A percentile compares a stretch with the other conserved stretches of the same genome.
Conservation (phyloP, 2,888 invertebrate genomes). For the Lasius platythorax region DNA sequence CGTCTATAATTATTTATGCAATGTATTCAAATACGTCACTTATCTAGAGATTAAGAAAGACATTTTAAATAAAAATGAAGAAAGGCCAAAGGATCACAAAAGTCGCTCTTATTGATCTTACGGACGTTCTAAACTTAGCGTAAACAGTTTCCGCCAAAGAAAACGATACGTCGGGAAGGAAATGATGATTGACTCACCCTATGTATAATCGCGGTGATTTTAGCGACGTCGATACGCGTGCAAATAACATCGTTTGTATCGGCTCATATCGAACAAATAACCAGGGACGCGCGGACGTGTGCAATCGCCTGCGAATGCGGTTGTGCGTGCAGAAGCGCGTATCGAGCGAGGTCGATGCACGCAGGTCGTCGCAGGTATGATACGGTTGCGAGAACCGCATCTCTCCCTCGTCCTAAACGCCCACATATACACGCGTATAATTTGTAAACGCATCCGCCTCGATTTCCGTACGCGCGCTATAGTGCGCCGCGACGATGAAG, state of each 20-base stretch:
- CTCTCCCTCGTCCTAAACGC: constrained; percentile 3
- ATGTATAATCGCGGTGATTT: not conserved
- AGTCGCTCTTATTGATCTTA: not conserved
- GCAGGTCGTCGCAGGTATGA: constrained; percentile 14
- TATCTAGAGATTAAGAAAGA: not conserved
- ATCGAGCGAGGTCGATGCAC: constrained; percentile 38
- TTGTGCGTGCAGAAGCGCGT: constrained; percentile 45
- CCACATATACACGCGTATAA: not conserved
- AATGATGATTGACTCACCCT: constrained; percentile 7
- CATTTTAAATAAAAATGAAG: not conserved
- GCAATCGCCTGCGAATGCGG: constrained; percentile 41
- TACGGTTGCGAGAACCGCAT: not conserved
- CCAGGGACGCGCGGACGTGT: constrained; percentile 33
- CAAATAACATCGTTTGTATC: constrained; percentile 36
- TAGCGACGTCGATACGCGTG: not conserved
- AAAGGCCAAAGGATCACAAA: not conserved
- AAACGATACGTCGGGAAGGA: not conserved
- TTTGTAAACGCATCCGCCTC: constrained; percentile 3
- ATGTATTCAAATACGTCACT: not conserved
- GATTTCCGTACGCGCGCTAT: constrained; percentile 30
- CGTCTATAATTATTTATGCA: not conserved
- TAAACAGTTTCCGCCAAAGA: not conserved
- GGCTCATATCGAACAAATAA: constrained; percentile 50
- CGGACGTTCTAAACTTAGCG: not conserved
- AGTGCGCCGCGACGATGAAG: constrained; percentile 25